A percentile compares a stretch with the other conserved stretches of the same genome.
Conservation (phyloP, 2,888 invertebrate species). For the Taphrorychus bicolor region DNA sequence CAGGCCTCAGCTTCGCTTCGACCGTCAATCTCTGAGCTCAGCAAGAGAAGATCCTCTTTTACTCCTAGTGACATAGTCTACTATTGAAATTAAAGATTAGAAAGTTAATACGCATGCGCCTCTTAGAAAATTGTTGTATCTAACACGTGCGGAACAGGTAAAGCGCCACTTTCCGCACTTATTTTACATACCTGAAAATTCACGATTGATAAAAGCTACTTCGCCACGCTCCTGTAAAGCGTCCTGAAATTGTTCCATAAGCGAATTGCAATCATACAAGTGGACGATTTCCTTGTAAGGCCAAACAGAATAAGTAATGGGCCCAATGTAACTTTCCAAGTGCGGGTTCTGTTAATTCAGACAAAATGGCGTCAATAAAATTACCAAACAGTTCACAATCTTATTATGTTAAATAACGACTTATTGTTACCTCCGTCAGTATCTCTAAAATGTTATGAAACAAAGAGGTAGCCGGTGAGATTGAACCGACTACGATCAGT, state of each 20-base stretch:
- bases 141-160: too few relatives aligned
- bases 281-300: conserved; percentile 42
- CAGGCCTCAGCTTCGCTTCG: too few relatives aligned
- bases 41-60: too few relatives aligned
- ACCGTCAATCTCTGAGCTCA: too few relatives aligned
- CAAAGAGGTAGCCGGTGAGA: conserved; percentile 40
- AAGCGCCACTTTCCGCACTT: too few relatives aligned
- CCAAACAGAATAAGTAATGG: conserved; percentile 38
- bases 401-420: too few relatives aligned
- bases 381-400: neutral
- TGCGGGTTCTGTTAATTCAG: conserved; percentile 30
- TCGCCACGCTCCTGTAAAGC: conserved; percentile 34
- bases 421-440: conserved; percentile 41
- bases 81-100: too few relatives aligned
- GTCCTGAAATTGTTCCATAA: conserved; percentile 37
- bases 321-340: conserved; percentile 26
- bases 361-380: neutral
- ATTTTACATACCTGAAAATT: neutral
- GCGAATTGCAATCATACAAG: conserved; percentile 40
- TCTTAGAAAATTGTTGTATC: too few relatives aligned
- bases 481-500: conserved; percentile 40
- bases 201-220: conserved; percentile 1
- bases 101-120: too few relatives aligned
- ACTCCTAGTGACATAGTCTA: too few relatives aligned
- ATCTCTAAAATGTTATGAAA: conserved; percentile 40